Percentiles rank a stretch among this genome's conserved stretches.
Evolutionary conservation across 2,113 vertebrate genomes (phyloP).

Genomic region (Clupea harengus): DNA sequence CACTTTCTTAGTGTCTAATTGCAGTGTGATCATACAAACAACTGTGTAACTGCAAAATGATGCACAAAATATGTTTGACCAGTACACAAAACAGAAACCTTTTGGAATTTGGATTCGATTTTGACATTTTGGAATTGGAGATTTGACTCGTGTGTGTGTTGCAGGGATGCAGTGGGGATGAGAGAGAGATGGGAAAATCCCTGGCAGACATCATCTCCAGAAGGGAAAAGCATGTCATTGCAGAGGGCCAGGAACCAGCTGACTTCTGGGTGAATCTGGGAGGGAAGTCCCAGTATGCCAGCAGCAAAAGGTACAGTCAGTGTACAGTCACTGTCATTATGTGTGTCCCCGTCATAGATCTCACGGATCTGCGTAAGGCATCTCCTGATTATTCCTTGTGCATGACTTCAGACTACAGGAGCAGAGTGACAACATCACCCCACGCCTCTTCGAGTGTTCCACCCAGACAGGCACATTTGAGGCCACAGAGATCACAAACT

Average conservation of each 20-base stretch:
- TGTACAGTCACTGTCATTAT: not conserved
- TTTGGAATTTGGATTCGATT: no score
- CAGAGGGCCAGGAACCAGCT: slow-evolving; percentile 83
- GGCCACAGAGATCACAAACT: slow-evolving; percentile 79
- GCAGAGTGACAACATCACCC: slow-evolving; percentile 57
- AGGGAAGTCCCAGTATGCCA: slow-evolving; percentile 81
- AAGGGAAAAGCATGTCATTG: slow-evolving; percentile 78
- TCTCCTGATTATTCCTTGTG: slow-evolving; percentile 13
- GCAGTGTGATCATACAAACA: slow-evolving; percentile 53
- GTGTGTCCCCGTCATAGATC: not conserved
- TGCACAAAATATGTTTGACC: no score
- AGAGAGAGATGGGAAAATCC: slow-evolving; percentile 81
- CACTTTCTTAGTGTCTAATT: slow-evolving; percentile 31
- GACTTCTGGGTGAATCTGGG: slow-evolving; percentile 85
- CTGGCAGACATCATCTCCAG: slow-evolving; percentile 79
- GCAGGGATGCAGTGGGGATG: slow-evolving; percentile 85
- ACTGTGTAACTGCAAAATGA: no score
- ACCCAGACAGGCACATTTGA: slow-evolving; percentile 80
- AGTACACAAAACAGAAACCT: no score
- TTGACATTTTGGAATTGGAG: no score
- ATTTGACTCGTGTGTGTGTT: not conserved
- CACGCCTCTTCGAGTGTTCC: slow-evolving; percentile 85
- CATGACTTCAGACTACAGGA: slow-evolving; percentile 73
- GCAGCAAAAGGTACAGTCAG: slow-evolving; percentile 73
- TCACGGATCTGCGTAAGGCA: not conserved